These are phyloP conservation scores for Tortricodes alternella DNA, from an alignment of 2,888 invertebrate species.

Conservation along the genomic window DNA sequence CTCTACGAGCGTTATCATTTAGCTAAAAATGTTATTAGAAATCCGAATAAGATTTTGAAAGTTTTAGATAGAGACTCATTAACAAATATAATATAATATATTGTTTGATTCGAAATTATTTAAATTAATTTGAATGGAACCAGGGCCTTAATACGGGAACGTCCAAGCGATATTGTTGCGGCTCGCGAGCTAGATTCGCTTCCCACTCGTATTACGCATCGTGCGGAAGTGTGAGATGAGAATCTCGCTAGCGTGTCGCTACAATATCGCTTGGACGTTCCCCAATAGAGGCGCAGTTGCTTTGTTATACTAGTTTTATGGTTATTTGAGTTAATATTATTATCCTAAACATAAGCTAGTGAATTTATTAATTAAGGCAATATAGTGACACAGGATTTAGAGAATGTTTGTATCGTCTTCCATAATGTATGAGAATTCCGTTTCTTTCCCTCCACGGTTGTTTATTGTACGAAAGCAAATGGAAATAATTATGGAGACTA, in stretches of 20 bases:
- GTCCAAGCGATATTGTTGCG: too few species aligned
- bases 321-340: conserved; percentile 18
- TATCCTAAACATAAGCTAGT: conserved; percentile 28
- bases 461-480: conserved; percentile 34
- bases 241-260: too few species aligned
- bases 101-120: conserved; percentile 29
- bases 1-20: conserved; percentile 35
- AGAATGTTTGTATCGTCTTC: conserved; percentile 74
- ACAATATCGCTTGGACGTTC: too few species aligned
- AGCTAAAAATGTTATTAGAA: conserved; percentile 39
- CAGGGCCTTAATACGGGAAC: too few species aligned
- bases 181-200: too few species aligned
- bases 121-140: conserved; percentile 24
- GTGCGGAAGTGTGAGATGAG: too few species aligned
- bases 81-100: conserved; percentile 35
- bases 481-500: conserved; percentile 48
- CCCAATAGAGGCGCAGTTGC: too few species aligned
- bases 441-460: conserved; percentile 54
- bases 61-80: conserved; percentile 47
- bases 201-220: too few species aligned
- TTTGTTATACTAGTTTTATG: conserved; percentile 27
- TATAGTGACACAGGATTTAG: conserved; percentile 51
- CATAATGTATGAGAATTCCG: conserved; percentile 68
- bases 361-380: conserved; percentile 33
- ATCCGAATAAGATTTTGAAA: conserved; percentile 39